Conservation (phyloP, 2,797 vertebrate species). For the Limnodromus scolopaceus region DNA sequence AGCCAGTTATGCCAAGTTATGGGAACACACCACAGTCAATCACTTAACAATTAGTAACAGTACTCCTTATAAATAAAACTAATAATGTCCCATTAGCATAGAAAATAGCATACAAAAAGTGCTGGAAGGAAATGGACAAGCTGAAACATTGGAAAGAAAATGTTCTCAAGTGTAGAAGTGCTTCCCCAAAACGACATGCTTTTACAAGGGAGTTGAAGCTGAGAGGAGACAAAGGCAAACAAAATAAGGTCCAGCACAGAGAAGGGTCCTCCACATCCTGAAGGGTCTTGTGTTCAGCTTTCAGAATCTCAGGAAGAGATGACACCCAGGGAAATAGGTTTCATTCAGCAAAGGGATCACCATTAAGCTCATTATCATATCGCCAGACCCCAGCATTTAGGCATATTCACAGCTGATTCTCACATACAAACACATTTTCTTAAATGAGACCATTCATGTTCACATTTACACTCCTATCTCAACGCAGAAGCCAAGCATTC, state of each 20-base stretch:
- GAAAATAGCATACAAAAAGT: not conserved
- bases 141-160: not conserved
- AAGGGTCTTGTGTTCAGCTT: not conserved
- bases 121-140: not conserved
- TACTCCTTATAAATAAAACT: not conserved
- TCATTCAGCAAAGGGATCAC: not conserved
- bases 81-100: not conserved
- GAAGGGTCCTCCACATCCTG: rapidly evolving
- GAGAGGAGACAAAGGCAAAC: not conserved
- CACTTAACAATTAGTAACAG: not conserved
- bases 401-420: not conserved
- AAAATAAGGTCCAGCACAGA: not conserved
- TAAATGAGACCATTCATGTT: not conserved
- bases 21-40: not conserved
- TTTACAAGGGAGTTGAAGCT: not conserved
- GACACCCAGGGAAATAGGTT: not conserved
- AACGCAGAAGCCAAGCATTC: not conserved
- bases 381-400: not conserved
- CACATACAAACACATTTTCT: not conserved
- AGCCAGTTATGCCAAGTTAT: not conserved
- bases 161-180: not conserved
- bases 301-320: not conserved
- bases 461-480: not conserved
- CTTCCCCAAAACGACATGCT: not conserved
- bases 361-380: not conserved